Conservation (phyloP, 2,797 vertebrate genomes). For the Oryzias dopingdopingensis region DNA sequence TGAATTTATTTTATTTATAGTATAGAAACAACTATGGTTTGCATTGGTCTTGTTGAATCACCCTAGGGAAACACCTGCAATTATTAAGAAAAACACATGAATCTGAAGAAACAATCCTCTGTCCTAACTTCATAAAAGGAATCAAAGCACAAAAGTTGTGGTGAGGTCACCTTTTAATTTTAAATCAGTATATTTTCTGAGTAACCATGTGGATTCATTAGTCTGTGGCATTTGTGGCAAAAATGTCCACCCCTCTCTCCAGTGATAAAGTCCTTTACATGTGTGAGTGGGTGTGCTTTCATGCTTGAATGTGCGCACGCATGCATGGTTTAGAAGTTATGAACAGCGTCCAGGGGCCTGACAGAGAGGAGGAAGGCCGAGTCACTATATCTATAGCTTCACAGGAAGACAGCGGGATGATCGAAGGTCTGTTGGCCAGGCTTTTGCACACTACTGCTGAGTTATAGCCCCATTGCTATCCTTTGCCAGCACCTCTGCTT, state of each 20-base stretch:
- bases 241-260: background rate
- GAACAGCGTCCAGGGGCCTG: conserved; percentile 47
- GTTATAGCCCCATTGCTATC: conserved; percentile 52
- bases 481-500: conserved; percentile 41
- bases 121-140: conserved; percentile 27
- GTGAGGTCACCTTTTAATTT: conserved; percentile 63
- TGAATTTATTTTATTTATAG: no score
- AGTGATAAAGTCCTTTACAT: background rate
- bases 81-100: conserved; percentile 39
- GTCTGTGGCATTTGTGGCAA: conserved; percentile 17
- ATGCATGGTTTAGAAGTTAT: conserved; percentile 13
- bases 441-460: conserved; percentile 60
- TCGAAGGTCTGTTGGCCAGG: conserved; percentile 61
- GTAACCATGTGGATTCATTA: conserved; percentile 30
- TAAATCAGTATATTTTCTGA: conserved; percentile 33
- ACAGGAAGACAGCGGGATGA: conserved; percentile 71
- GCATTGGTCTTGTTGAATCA: background rate
- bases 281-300: conserved; percentile 11
- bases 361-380: conserved; percentile 64
- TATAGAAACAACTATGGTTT: no score
- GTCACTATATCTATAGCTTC: conserved; percentile 66
- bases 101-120: conserved; percentile 47
- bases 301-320: conserved; percentile 4
- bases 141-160: conserved; percentile 28
- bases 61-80: conserved; percentile 39